Evolutionary conservation across 1,140 invertebrate species (phyloP), one percentile per base, ranked within the genome.

Genomic region (Archivesica marissinica): DNA sequence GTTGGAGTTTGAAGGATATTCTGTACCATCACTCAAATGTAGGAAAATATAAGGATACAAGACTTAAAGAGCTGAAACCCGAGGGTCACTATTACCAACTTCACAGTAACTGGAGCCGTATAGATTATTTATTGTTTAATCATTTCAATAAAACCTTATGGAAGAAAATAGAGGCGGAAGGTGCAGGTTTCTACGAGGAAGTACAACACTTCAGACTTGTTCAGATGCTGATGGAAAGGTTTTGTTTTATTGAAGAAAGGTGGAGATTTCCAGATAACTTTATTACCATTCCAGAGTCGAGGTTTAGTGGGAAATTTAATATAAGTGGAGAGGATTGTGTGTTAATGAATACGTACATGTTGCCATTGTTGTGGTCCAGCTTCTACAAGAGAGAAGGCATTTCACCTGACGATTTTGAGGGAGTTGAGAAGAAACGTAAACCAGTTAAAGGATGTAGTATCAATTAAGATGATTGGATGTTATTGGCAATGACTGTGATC

Each of bases 1-100:
- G 94, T 75, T 96, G 95, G 95, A 80, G 72, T 9, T 86, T 90
- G 17, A 91, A 90, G 64, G 92, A 93, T 39, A 92, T 93, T 56
- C 35, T 92, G 1, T 92, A 90, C 61, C 77, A 86, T 35, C 75
- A 23, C 13, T 79, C 79, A 1, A 92, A 92, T 79, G 76, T 87
- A 1, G 88, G 78, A 20, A 84, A 85, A 11, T 91, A 90, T 61
- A 50, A 47, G 1, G 44, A 68, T 70, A 74, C 25, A 59, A 64
- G 23, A n/a, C 50, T 28, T 33, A 54, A 78, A 30, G 11, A 4
- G 15, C 61, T 38, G 0, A 20, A 44, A 41, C 66, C 47, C 23
- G 38, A 87, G 23, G 82, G 82, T 52, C 23, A 72, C 28, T 77
- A 50, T 13, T 76, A 44, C 28, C 70, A 88, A 56, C 85, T 88